A percentile compares a stretch with the other conserved stretches of the same genome.
These are phyloP conservation scores for Rhopalosiphum maidis DNA, from an alignment of 1,140 invertebrate species.

Conservation along the genomic window DNA sequence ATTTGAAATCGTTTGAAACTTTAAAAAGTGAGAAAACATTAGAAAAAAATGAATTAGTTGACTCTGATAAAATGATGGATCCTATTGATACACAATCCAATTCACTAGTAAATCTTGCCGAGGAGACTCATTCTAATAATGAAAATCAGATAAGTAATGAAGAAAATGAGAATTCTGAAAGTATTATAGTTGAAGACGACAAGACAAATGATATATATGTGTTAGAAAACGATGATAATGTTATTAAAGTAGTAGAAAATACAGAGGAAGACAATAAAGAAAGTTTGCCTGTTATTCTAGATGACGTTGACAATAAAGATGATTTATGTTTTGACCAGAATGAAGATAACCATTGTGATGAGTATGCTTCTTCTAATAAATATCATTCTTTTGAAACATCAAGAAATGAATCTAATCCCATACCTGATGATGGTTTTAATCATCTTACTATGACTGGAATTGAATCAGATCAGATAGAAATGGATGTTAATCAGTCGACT, in stretches of 20 bases:
- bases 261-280: not conserved
- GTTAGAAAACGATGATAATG: not conserved
- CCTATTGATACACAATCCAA: not conserved
- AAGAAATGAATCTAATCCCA: not conserved
- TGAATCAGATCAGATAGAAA: not conserved
- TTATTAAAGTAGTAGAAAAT: not conserved
- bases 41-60: not conserved
- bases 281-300: not conserved
- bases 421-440: not conserved
- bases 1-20: not conserved
- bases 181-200: not conserved
- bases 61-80: not conserved
- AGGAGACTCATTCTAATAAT: not conserved
- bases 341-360: not conserved
- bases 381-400: not conserved
- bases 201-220: not conserved
- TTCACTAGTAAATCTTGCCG: not conserved
- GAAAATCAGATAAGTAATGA: not conserved
- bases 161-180: not conserved
- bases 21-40: not conserved
- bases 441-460: not conserved
- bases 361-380: not conserved
- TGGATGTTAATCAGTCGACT: not conserved
- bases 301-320: not conserved
- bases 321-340: not conserved